A percentile compares a stretch with the other conserved stretches of the same genome.
Conservation (phyloP, 2,888 invertebrate genomes). For the Rhopalosiphum nymphaeae region DNA sequence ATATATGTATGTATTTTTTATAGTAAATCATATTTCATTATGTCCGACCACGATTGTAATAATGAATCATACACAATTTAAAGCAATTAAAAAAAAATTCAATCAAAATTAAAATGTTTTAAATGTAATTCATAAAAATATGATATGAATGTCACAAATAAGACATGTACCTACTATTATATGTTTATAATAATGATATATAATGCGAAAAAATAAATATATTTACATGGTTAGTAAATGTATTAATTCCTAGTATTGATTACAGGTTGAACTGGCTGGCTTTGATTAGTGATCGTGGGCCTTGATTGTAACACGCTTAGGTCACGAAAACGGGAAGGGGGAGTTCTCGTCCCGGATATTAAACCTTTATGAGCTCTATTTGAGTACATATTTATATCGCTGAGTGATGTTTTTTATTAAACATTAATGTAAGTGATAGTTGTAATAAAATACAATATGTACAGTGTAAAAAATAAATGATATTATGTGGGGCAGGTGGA, state of each 20-base stretch:
- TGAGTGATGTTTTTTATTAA: not conserved
- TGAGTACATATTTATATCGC: not conserved
- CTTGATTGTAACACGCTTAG: not conserved
- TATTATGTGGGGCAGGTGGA: not conserved
- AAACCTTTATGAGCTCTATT: not conserved
- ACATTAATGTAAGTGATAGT: not conserved
- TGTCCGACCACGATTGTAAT: not conserved
- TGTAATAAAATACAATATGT: not conserved
- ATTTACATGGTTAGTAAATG: not conserved
- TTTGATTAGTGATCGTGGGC: fast-evolving
- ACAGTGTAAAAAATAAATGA: not conserved
- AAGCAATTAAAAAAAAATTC: not conserved
- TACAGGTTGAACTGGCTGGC: not conserved
- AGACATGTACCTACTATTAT: not conserved
- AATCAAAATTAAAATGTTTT: not conserved
- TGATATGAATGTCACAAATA: not conserved
- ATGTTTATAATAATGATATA: not conserved
- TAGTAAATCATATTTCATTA: not conserved
- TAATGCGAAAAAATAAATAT: not conserved
- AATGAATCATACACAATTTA: not conserved
- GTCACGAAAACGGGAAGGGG: not conserved
- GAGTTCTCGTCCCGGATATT: not conserved
- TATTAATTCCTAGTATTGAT: not conserved
- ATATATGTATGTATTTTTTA: not conserved
- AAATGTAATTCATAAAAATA: not conserved